These are phyloP conservation scores for Drosophila mimica DNA, from an alignment of 2,888 invertebrate species.

Conservation along the genomic window DNA sequence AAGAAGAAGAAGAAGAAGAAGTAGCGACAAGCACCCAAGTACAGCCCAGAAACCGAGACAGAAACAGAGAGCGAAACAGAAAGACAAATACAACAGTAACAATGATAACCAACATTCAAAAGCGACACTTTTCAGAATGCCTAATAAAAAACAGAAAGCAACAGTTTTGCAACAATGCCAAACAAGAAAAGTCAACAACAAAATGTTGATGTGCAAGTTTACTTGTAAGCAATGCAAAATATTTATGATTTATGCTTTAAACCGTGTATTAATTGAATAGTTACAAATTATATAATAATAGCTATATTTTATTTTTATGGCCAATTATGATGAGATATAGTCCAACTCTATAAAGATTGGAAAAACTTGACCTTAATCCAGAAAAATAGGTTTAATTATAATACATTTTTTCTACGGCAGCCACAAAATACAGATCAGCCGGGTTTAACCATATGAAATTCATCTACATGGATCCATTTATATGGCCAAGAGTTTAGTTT, in stretches of 20 bases:
- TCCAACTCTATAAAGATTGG: background rate
- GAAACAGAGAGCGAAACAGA: background rate
- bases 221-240: background rate
- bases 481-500: background rate
- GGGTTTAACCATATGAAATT: background rate
- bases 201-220: slow-evolving; percentile 1
- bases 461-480: background rate
- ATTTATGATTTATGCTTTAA: background rate
- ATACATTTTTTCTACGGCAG: background rate
- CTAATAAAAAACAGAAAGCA: slow-evolving; percentile 42
- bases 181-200: slow-evolving; percentile 2
- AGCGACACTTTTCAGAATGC: slow-evolving; percentile 35
- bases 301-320: background rate
- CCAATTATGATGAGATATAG: background rate
- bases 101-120: slow-evolving; percentile 17
- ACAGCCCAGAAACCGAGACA: slow-evolving; percentile 12
- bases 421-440: background rate
- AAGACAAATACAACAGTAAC: slow-evolving; percentile 1
- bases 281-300: background rate
- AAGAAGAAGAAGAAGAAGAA: slow-evolving; percentile 48
- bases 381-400: background rate
- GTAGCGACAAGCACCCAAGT: slow-evolving; percentile 14
- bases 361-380: background rate
- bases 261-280: background rate
- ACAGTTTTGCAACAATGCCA: slow-evolving; percentile 10